These are phyloP conservation scores for Danio jaintianensis DNA, from an alignment of 2,797 vertebrate genomes.

Conservation along the genomic window DNA sequence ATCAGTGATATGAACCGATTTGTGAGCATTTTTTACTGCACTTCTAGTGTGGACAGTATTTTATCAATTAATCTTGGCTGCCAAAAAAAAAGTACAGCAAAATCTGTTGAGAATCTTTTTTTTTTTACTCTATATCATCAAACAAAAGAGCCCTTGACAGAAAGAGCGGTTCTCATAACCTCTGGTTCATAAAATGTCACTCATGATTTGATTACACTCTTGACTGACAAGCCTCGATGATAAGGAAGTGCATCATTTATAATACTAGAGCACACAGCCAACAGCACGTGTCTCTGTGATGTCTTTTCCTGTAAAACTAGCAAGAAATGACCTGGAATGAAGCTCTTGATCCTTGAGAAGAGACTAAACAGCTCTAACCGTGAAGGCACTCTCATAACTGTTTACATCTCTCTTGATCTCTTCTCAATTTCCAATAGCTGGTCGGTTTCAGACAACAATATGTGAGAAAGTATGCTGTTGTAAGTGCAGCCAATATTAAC, in stretches of 20 bases:
- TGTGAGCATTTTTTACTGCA: too few relatives aligned
- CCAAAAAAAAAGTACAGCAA: neutral
- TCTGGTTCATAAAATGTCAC: slow-evolving; percentile 41
- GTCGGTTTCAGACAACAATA: slow-evolving; percentile 48
- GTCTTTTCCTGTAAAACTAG: slow-evolving; percentile 57
- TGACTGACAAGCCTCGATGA: slow-evolving; percentile 48
- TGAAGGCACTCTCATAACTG: slow-evolving; percentile 52
- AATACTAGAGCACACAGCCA: slow-evolving; percentile 22
- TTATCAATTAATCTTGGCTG: neutral
- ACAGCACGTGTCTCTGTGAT: slow-evolving; percentile 60
- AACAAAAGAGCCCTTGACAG: slow-evolving; percentile 35
- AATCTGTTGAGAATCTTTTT: slow-evolving; percentile 8
- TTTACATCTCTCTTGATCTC: slow-evolving; percentile 55
- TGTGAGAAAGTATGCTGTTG: slow-evolving; percentile 45
- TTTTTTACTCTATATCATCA: slow-evolving; percentile 12
- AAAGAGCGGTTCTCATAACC: slow-evolving; percentile 33
- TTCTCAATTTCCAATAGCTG: slow-evolving; percentile 56
- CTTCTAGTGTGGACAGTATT: neutral
- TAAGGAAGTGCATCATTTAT: slow-evolving; percentile 50
- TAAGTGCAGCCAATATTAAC: slow-evolving; percentile 47
- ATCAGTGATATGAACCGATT: too few relatives aligned
- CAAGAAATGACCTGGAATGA: slow-evolving; percentile 58
- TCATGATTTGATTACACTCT: slow-evolving; percentile 31
- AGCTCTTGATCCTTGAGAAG: slow-evolving; percentile 61
- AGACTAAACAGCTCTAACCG: slow-evolving; percentile 71